phyloP scores from a whole-genome alignment of 2,888 invertebrate species.

The Ethmia dodecea region DNA sequence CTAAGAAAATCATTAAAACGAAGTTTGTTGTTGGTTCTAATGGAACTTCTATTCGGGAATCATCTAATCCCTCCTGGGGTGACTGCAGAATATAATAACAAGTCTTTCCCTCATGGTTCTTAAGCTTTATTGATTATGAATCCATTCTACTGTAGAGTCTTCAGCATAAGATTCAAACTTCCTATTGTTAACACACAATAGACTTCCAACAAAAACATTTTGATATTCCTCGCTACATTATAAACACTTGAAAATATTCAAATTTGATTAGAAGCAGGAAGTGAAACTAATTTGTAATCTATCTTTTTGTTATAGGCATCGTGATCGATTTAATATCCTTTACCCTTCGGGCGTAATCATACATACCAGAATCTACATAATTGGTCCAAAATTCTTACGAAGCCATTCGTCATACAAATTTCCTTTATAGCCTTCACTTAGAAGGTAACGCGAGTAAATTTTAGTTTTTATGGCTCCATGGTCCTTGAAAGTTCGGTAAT shows the following conservation, averaged over 20 bases:
- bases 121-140: no score
- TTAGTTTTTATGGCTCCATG: conserved; percentile 29
- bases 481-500: conserved; percentile 11
- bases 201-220: background rate
- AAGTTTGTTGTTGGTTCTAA: no score
- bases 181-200: background rate
- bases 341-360: conserved; percentile 27
- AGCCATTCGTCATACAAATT: conserved; percentile 41
- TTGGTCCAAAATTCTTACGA: conserved; percentile 29
- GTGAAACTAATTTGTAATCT: conserved; percentile 45
- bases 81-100: no score
- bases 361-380: conserved; percentile 15
- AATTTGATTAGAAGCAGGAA: conserved; percentile 37
- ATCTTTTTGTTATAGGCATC: conserved; percentile 18
- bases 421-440: conserved; percentile 34
- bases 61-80: no score
- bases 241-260: conserved; percentile 17
- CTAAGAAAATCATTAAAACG: no score
- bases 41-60: no score
- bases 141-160: no score
- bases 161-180: no score
- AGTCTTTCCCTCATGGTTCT: no score
- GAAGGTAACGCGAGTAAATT: conserved; percentile 25
- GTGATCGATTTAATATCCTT: conserved; percentile 26
- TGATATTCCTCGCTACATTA: background rate